Base-by-base conservation (phyloP, 1,140 invertebrate genomes). In the Drosophila repleta region DNA sequence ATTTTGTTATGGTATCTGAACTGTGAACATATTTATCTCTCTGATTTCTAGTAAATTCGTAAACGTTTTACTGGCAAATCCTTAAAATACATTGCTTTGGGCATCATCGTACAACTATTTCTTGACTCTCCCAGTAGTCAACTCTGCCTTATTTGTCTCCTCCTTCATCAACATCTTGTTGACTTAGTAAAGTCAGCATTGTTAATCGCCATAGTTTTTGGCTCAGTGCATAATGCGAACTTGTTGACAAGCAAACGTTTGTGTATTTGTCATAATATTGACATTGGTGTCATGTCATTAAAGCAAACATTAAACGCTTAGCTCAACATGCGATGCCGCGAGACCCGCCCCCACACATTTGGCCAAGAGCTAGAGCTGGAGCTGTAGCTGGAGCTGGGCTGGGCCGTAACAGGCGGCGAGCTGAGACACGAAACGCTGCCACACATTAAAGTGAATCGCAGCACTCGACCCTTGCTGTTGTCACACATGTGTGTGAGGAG, bases 271-370 rank as follows among this genome's bases (percentile, higher is more conserved):
- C 73, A 64, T 70, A 76, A 79, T 88, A 83, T 88, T 88, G 83
- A 76, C 83, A 88, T 83, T 87, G 83, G 83, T 87, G 83, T 87
- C 83, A 82, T 87, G 83, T 87, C 83, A 79, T 87, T 87, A 88
- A 74, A 76, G 53, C 79, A 52, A 73, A 56, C 69, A 88, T 87
- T 87, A 88, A 87, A 85, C 64, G 80, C 80, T 85, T 76, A 66
- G 56, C 55, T 21, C 75, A 72, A 88, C 83, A 88, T 88, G 83
- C 83, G 73, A 85, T 76, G 55, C 41, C 62, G 29, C 37, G 32
- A 35, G 26, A 43, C 35, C 26, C 63, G 24, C 70, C 41, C 70
- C 41, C 56, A 67, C 56, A 41, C 49, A 32, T 43, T 48, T 21
- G 41, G 13, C 51, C 63, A 51, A 15, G 15, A 57, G n/a, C 29